A percentile compares a stretch with the other conserved stretches of the same genome.
phyloP scores from a whole-genome alignment of 2,797 vertebrate genomes.

The Falco concolor region DNA sequence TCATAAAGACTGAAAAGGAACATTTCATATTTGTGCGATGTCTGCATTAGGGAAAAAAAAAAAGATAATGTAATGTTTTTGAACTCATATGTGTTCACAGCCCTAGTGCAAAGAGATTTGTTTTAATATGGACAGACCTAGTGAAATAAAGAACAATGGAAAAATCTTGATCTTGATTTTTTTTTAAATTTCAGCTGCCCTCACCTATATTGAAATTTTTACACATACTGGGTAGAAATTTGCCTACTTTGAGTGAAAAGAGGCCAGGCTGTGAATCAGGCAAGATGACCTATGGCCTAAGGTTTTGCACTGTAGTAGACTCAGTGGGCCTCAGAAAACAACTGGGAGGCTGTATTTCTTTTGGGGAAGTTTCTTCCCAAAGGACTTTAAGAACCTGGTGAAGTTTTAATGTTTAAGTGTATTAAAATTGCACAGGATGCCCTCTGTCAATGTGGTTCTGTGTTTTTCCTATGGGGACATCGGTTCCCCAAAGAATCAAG shows the following conservation, averaged over 20 bases:
- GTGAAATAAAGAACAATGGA: not conserved
- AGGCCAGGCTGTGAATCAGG: not conserved
- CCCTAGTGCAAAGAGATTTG: accelerated
- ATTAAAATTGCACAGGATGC: not conserved
- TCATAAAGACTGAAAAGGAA: not conserved
- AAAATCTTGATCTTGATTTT: not conserved
- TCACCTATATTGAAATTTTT: not conserved
- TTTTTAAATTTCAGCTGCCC: not conserved
- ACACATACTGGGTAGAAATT: not conserved
- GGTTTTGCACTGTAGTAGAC: not conserved
- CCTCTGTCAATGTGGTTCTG: not conserved
- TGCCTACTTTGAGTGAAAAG: not conserved
- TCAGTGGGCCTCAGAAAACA: not conserved
- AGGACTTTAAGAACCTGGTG: not conserved
- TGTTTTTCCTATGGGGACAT: not conserved
- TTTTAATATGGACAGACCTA: not conserved
- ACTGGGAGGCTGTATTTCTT: not conserved
- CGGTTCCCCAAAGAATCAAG: not conserved
- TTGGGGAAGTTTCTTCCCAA: not conserved
- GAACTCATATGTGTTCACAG: not conserved
- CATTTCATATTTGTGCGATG: not conserved
- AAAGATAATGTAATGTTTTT: not conserved
- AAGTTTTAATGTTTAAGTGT: not conserved
- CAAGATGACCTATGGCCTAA: not conserved
- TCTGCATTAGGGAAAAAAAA: not conserved